phyloP scores from a whole-genome alignment of 2,797 vertebrate species.

The Catostomus latipinnis region DNA sequence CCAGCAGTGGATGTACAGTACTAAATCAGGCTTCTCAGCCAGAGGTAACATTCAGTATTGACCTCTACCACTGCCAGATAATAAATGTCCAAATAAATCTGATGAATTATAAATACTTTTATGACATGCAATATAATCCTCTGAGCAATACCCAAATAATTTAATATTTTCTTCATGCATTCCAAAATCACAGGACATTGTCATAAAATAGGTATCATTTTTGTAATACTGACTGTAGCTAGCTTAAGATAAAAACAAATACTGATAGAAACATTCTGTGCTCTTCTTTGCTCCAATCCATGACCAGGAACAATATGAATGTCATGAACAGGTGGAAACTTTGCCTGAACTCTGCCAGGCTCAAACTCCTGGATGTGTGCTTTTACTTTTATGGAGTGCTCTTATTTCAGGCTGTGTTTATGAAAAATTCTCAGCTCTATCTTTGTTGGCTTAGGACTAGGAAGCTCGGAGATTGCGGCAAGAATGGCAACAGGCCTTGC shows the following conservation, averaged over 20 bases:
- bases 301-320: not conserved
- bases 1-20: constrained; percentile 52
- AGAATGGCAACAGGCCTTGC: constrained; percentile 96
- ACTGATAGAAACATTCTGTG: not conserved
- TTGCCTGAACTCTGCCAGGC: too few relatives aligned
- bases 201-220: constrained; percentile 51
- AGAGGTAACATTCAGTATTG: constrained; percentile 5
- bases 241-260: constrained; percentile 39
- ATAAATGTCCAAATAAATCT: constrained; percentile 52
- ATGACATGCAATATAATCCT: constrained; percentile 75
- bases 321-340: too few relatives aligned
- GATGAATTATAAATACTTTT: constrained; percentile 71
- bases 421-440: too few relatives aligned
- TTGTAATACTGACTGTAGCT: constrained; percentile 47
- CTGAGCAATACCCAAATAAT: constrained; percentile 78
- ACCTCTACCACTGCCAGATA: constrained; percentile 55
- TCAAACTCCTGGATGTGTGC: too few relatives aligned
- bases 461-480: constrained; percentile 79
- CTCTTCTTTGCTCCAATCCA: not conserved
- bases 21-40: constrained; percentile 47
- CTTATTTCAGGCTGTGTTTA: too few relatives aligned
- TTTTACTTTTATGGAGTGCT: too few relatives aligned
- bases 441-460: constrained; percentile 57
- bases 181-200: constrained; percentile 54
- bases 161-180: constrained; percentile 68